Conservation (phyloP, 2,888 invertebrate species). For the Ceraclea dissimilis region DNA sequence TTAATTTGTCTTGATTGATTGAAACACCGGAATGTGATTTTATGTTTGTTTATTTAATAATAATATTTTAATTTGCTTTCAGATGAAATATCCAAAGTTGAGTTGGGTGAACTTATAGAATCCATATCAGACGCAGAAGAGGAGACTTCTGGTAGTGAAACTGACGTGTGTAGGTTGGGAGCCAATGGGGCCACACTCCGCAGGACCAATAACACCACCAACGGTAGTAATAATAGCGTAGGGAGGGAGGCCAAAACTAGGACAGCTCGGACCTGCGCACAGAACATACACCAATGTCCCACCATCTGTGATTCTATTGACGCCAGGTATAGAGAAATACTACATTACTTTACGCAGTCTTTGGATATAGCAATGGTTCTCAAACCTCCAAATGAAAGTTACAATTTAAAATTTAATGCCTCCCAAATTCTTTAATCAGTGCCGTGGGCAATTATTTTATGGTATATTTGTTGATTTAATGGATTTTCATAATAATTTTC, state of each 20-base stretch:
- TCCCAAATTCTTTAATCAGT: too few relatives aligned
- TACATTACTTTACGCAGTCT: too few relatives aligned
- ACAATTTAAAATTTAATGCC: too few relatives aligned
- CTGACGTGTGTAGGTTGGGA: slow-evolving; percentile 35
- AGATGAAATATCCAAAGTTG: slow-evolving; percentile 41
- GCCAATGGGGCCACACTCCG: slow-evolving; percentile 25
- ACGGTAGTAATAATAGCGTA: slow-evolving; percentile 8
- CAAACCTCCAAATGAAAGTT: too few relatives aligned
- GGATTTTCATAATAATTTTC: too few relatives aligned
- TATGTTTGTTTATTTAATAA: too few relatives aligned
- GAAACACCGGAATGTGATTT: too few relatives aligned
- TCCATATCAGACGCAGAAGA: slow-evolving; percentile 58
- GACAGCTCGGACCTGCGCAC: neutral
- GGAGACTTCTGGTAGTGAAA: slow-evolving; percentile 50
- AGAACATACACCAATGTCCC: slow-evolving; percentile 30
- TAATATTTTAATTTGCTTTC: neutral
- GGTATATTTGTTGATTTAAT: too few relatives aligned
- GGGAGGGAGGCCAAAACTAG: neutral
- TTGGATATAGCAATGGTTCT: too few relatives aligned
- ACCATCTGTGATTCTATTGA: slow-evolving; percentile 45
- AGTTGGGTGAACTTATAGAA: slow-evolving; percentile 44
- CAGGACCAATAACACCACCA: slow-evolving; percentile 24
- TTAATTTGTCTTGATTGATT: too few relatives aligned
- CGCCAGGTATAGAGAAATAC: slow-evolving; percentile 43
- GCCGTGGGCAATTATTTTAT: too few relatives aligned